Percentiles rank a stretch among this genome's conserved stretches.
Evolutionary conservation across 2,797 vertebrate species (phyloP).

Genomic region (Astyanax mexicanus): DNA sequence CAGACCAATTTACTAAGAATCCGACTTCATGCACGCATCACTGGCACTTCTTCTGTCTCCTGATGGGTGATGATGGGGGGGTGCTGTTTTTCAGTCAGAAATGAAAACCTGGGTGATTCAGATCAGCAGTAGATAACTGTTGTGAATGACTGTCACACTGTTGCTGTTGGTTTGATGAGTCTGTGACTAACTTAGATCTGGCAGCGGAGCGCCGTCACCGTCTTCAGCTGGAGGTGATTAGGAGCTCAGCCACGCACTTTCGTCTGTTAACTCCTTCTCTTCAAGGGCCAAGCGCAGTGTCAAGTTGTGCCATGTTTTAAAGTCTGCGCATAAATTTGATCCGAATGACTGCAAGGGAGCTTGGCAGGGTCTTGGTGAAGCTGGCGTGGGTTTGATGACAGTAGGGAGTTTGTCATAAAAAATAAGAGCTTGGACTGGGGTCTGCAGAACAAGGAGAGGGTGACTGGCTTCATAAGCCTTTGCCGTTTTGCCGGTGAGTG

Average conservation of each 20-base stretch:
- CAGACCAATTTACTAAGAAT: background rate
- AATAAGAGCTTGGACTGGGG: slow-evolving; percentile 48
- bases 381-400: slow-evolving; percentile 66
- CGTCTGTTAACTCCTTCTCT: slow-evolving; percentile 54
- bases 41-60: background rate
- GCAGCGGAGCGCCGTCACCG: slow-evolving; percentile 12
- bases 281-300: slow-evolving; percentile 56
- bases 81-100: background rate
- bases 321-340: slow-evolving; percentile 57
- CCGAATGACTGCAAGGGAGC: slow-evolving; percentile 50
- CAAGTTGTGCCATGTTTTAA: slow-evolving; percentile 53
- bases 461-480: slow-evolving; percentile 7
- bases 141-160: background rate
- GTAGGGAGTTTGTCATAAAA: slow-evolving; percentile 66
- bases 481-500: background rate
- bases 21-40: background rate
- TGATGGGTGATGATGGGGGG: background rate
- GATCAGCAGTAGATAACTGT: background rate
- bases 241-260: slow-evolving; percentile 13
- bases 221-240: slow-evolving; percentile 44
- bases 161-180: background rate
- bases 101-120: slow-evolving; percentile 1
- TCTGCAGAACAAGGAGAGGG: slow-evolving; percentile 49
- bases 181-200: slow-evolving; percentile 23
- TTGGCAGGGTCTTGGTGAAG: slow-evolving; percentile 56